These are phyloP conservation scores for Gandaritis pyraliata DNA, from an alignment of 2,888 invertebrate genomes.

Conservation along the genomic window DNA sequence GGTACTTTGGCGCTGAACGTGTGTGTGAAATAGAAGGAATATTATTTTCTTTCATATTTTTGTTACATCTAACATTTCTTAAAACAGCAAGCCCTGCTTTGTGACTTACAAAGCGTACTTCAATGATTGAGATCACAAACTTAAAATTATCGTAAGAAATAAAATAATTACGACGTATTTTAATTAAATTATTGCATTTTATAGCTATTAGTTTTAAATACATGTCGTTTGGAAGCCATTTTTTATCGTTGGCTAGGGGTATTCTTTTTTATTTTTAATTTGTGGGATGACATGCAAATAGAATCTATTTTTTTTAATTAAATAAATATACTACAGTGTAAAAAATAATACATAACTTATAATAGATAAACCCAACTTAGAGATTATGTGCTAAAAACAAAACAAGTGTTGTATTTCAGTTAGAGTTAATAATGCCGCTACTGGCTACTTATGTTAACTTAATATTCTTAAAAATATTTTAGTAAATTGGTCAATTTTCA, in stretches of 20 bases:
- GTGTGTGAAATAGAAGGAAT: not conserved
- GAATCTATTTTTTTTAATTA: too few species aligned
- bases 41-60: not conserved
- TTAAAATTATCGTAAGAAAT: slow-evolving; percentile 25
- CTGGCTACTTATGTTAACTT: slow-evolving; percentile 26
- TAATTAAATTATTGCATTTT: not conserved
- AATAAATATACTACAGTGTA: not conserved
- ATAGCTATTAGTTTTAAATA: too few species aligned
- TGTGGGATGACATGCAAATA: too few species aligned
- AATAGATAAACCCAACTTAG: slow-evolving; percentile 13
- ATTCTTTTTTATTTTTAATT: too few species aligned
- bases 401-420: slow-evolving; percentile 52
- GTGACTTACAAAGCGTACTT: slow-evolving; percentile 31
- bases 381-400: slow-evolving; percentile 45
- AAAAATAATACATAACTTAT: not conserved
- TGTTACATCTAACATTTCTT: not conserved
- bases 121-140: slow-evolving; percentile 41
- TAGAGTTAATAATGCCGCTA: slow-evolving; percentile 37
- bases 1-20: not conserved
- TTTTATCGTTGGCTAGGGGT: too few species aligned
- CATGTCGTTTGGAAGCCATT: too few species aligned
- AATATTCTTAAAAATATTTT: slow-evolving; percentile 5
- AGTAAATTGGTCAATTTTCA: slow-evolving; percentile 28
- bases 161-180: slow-evolving; percentile 19
- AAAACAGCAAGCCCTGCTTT: slow-evolving; percentile 6